Conservation (phyloP, 2,888 invertebrate species). For the Colostygia pectinataria region DNA sequence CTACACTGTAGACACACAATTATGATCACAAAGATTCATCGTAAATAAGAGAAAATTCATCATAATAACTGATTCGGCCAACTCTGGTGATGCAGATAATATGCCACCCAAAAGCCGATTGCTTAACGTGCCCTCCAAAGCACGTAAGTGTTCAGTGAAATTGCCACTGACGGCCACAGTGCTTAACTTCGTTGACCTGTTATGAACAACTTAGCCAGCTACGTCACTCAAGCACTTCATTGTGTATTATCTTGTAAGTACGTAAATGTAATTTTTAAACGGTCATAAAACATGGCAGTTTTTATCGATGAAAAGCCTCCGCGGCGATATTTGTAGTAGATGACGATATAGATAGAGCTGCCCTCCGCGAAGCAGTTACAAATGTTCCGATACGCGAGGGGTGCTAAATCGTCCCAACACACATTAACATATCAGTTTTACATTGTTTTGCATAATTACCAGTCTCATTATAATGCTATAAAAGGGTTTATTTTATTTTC, state of each 20-base stretch:
- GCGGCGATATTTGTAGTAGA: conserved; percentile 58
- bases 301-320: conserved; percentile 55
- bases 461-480: conserved; percentile 22
- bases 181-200: too few relatives aligned
- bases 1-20: too few relatives aligned
- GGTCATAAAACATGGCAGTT: conserved; percentile 43
- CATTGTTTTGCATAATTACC: conserved; percentile 71
- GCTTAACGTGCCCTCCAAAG: too few relatives aligned
- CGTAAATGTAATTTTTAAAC: conserved; percentile 39
- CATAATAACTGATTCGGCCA: too few relatives aligned
- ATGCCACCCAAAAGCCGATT: too few relatives aligned
- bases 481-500: conserved; percentile 19
- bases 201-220: too few relatives aligned
- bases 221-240: background rate
- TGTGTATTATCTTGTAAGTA: conserved; percentile 15
- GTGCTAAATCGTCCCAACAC: conserved; percentile 75
- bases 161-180: too few relatives aligned
- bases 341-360: conserved; percentile 52
- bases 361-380: conserved; percentile 61
- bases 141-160: too few relatives aligned
- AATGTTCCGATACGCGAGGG: conserved; percentile 61
- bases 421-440: conserved; percentile 75
- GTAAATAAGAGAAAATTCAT: too few relatives aligned
- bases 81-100: too few relatives aligned
- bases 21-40: too few relatives aligned